Conservation (phyloP, 2,888 invertebrate species). For the Pasiphila rectangulata region DNA sequence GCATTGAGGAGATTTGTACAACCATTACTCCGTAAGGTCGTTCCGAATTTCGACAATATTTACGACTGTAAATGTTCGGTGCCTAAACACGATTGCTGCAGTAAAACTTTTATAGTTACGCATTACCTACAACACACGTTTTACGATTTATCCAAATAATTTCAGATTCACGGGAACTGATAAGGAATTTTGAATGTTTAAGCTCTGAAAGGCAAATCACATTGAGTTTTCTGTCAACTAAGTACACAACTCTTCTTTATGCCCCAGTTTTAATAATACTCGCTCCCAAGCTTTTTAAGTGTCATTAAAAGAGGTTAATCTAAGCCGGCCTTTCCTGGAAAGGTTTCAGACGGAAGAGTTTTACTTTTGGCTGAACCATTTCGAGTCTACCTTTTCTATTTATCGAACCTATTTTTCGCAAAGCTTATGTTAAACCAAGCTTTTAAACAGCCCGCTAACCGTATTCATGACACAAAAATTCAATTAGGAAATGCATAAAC, state of each 20-base stretch:
- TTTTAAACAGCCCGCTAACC: slow-evolving; percentile 19
- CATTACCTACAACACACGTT: slow-evolving; percentile 51
- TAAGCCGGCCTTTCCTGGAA: too few species aligned
- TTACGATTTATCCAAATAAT: slow-evolving; percentile 56
- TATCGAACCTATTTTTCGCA: background rate
- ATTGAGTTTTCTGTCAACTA: too few species aligned
- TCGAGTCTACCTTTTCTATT: background rate
- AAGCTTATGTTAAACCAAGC: slow-evolving; percentile 22
- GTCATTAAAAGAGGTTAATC: too few species aligned
- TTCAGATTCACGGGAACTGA: slow-evolving; percentile 33
- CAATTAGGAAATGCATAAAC: slow-evolving; percentile 46
- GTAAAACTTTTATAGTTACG: slow-evolving; percentile 58
- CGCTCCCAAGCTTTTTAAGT: too few species aligned
- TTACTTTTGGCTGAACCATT: background rate
- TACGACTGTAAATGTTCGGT: slow-evolving; percentile 51
- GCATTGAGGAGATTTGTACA: slow-evolving; percentile 28
- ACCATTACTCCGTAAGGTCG: slow-evolving; percentile 23
- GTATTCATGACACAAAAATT: slow-evolving; percentile 44
- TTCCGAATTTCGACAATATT: slow-evolving; percentile 55
- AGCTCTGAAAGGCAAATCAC: too few species aligned
- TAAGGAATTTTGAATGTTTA: too few species aligned
- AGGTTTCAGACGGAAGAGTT: background rate
- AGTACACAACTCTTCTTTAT: too few species aligned
- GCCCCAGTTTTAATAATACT: too few species aligned
- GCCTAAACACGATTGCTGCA: slow-evolving; percentile 41